Conservation (phyloP, 1,140 invertebrate genomes). For the Drosophila nannoptera region DNA sequence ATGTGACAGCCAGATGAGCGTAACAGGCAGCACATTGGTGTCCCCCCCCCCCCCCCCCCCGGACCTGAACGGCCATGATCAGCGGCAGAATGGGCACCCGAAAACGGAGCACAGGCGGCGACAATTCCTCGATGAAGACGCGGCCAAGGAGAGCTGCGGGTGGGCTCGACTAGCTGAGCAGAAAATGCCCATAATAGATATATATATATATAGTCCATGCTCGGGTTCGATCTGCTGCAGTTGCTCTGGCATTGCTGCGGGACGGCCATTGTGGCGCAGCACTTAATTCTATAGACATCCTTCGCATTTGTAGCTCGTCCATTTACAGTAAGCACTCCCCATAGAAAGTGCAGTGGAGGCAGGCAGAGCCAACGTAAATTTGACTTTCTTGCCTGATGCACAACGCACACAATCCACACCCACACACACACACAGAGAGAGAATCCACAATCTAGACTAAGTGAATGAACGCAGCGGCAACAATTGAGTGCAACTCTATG, state of each 20-base stretch:
- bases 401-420: slow-evolving; percentile 51
- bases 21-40: slow-evolving; percentile 32
- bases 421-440: slow-evolving; percentile 15
- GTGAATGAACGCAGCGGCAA: slow-evolving; percentile 42
- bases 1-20: slow-evolving; percentile 35
- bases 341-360: slow-evolving; percentile 1
- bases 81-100: no score
- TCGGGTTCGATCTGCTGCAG: no score
- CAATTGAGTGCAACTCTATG: slow-evolving; percentile 54
- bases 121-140: no score
- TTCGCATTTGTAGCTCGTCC: background rate
- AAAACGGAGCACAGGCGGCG: no score
- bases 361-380: slow-evolving; percentile 51
- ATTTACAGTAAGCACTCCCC: slow-evolving; percentile 12
- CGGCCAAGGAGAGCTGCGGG: no score
- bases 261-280: no score
- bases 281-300: background rate
- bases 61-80: slow-evolving; percentile 24
- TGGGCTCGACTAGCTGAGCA: no score
- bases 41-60: no score
- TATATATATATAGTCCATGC: no score
- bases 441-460: slow-evolving; percentile 49
- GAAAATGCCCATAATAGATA: no score
- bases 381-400: slow-evolving; percentile 69
- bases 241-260: no score